A percentile compares a stretch with the other conserved stretches of the same genome.
Conservation (phyloP, 1,140 invertebrate genomes). For the Trachelipus rathkii region DNA sequence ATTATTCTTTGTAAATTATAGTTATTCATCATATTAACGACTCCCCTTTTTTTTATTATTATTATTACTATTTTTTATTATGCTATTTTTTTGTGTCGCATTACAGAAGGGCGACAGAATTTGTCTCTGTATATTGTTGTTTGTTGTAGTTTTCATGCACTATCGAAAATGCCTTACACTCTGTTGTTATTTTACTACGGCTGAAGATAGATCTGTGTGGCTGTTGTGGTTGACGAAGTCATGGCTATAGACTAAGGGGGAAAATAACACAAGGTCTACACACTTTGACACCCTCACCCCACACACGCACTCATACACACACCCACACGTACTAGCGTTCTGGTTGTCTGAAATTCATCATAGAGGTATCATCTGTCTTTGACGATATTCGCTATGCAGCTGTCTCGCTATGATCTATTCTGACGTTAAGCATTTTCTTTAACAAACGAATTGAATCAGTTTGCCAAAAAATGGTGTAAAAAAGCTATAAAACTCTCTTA, state of each 20-base stretch:
- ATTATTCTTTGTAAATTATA: not conserved
- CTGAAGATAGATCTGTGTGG: too few species aligned
- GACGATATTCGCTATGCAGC: not conserved
- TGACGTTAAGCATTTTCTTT: not conserved
- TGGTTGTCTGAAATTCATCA: not conserved
- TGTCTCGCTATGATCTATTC: not conserved
- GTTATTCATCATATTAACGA: constrained; percentile 2
- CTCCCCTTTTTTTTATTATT: not conserved
- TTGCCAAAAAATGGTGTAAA: not conserved
- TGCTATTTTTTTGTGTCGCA: not conserved
- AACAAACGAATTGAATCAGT: not conserved
- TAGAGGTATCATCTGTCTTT: not conserved
- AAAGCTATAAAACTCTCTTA: too few species aligned
- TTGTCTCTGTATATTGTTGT: not conserved
- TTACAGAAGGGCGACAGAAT: not conserved
- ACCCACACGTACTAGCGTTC: too few species aligned
- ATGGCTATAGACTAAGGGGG: too few species aligned
- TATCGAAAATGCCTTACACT: too few species aligned
- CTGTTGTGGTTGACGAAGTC: too few species aligned
- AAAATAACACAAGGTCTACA: too few species aligned
- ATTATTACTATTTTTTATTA: too few species aligned
- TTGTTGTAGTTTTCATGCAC: too few species aligned
- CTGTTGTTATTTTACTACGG: too few species aligned
- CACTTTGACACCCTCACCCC: too few species aligned
- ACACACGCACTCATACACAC: too few species aligned